phyloP scores from a whole-genome alignment of 2,888 invertebrate genomes.

The Drosophila melanosoma region DNA sequence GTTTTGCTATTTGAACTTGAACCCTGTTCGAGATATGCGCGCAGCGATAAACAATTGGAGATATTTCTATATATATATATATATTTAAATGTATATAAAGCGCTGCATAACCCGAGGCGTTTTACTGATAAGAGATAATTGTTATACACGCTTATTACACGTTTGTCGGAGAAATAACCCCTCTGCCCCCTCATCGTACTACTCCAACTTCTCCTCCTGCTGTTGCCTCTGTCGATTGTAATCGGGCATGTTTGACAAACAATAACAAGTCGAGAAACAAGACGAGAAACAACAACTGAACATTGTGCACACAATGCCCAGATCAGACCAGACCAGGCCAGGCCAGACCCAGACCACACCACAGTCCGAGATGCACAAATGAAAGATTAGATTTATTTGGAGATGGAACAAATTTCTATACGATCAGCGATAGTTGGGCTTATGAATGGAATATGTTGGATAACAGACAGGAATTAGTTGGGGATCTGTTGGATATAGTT shows the following conservation, averaged over 20 bases:
- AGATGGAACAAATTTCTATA: slow-evolving; percentile 5
- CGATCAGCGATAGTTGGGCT: slow-evolving; percentile 1
- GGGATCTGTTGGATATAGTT: background rate
- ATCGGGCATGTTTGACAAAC: slow-evolving; percentile 44
- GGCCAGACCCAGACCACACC: background rate
- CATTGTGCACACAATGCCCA: slow-evolving; percentile 46
- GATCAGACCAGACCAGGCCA: slow-evolving; percentile 1
- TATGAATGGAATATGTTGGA: background rate
- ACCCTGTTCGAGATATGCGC: slow-evolving; percentile 26
- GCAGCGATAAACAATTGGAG: slow-evolving; percentile 20
- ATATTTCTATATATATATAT: background rate
- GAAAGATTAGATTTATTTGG: slow-evolving; percentile 42
- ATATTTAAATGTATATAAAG: slow-evolving; percentile 34
- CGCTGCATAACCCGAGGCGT: slow-evolving; percentile 71
- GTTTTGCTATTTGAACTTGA: slow-evolving; percentile 61
- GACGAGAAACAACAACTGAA: slow-evolving; percentile 33
- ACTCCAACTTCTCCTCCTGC: background rate
- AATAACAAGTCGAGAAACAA: slow-evolving; percentile 43
- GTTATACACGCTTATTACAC: slow-evolving; percentile 16
- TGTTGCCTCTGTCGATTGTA: background rate
- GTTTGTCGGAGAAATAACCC: slow-evolving; percentile 11
- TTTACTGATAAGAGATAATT: slow-evolving; percentile 44
- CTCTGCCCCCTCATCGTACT: background rate
- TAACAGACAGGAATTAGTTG: background rate
- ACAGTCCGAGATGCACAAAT: slow-evolving; percentile 34